Conservation (phyloP, 2,797 vertebrate genomes). For the Gymnoscopelus braueri region DNA sequence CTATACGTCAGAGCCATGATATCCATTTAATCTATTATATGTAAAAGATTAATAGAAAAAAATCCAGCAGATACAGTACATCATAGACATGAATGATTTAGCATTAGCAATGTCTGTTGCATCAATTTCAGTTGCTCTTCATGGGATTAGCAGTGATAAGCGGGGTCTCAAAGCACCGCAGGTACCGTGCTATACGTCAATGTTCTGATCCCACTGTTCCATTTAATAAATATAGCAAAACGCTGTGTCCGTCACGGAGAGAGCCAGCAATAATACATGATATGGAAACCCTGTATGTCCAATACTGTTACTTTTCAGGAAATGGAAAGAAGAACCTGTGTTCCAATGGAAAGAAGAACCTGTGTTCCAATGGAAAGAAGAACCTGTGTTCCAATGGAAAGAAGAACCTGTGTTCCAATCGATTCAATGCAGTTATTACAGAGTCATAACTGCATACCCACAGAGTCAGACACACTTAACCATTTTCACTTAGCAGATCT, state of each 20-base stretch:
- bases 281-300: too few species aligned
- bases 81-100: slow-evolving; percentile 14
- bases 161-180: neutral
- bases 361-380: too few species aligned
- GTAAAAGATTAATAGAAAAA: slow-evolving; percentile 34
- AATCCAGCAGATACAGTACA: slow-evolving; percentile 1
- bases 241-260: neutral
- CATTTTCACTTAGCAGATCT: too few species aligned
- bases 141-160: slow-evolving; percentile 37
- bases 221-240: slow-evolving; percentile 2
- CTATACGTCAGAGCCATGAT: neutral
- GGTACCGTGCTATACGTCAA: slow-evolving; percentile 10
- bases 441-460: too few species aligned
- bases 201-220: neutral
- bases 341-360: too few species aligned
- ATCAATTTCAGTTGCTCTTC: slow-evolving; percentile 39
- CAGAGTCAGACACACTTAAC: too few species aligned
- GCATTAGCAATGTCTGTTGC: slow-evolving; percentile 12
- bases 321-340: too few species aligned
- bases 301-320: too few species aligned
- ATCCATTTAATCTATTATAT: slow-evolving; percentile 45
- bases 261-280: too few species aligned
- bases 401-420: too few species aligned
- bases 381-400: too few species aligned
- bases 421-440: too few species aligned